A percentile compares a stretch with the other conserved stretches of the same genome.
Conservation (phyloP, 1,140 invertebrate species). For the Arctopsyche grandis region DNA sequence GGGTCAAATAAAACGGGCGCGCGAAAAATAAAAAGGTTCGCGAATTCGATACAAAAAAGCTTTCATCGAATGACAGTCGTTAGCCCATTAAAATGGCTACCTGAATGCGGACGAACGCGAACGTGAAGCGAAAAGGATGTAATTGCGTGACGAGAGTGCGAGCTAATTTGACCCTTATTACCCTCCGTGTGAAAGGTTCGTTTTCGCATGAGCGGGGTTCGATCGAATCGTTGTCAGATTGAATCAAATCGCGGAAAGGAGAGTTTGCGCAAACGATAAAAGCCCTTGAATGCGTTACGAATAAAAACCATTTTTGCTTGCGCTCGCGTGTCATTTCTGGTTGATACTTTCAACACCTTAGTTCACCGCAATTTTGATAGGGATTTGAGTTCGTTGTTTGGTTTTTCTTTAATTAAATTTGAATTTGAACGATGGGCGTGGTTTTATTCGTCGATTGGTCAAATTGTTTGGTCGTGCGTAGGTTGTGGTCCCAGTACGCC, state of each 20-base stretch:
- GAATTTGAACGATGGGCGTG: no score
- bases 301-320: slow-evolving; percentile 5
- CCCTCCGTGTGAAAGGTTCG: background rate
- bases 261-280: background rate
- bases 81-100: slow-evolving; percentile 54
- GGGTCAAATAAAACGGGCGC: slow-evolving; percentile 16
- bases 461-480: no score
- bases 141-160: background rate
- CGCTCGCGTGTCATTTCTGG: background rate
- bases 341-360: background rate
- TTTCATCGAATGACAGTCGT: slow-evolving; percentile 53
- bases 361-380: background rate
- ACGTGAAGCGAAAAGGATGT: slow-evolving; percentile 21
- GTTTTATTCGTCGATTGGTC: no score
- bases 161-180: background rate
- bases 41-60: slow-evolving; percentile 42
- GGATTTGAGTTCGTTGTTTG: background rate
- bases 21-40: slow-evolving; percentile 35
- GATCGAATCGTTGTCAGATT: background rate
- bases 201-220: background rate
- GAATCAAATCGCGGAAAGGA: background rate
- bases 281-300: background rate
- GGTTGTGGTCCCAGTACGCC: background rate
- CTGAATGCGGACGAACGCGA: slow-evolving; percentile 38
- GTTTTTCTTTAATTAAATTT: background rate